phyloP scores from a whole-genome alignment of 2,113 vertebrate species.

The Lagopus leucura region DNA sequence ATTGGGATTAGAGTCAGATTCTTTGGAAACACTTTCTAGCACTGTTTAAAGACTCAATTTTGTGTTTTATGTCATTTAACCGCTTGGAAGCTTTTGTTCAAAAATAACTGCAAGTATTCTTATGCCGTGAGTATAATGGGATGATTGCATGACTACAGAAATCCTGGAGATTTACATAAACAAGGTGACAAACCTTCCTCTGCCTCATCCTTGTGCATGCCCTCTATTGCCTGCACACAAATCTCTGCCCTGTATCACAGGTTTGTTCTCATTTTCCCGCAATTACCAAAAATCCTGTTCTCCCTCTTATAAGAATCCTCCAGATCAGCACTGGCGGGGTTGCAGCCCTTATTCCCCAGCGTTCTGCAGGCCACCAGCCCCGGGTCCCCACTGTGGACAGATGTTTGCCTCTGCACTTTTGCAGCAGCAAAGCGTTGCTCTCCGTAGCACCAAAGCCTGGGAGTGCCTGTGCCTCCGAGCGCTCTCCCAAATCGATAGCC shows the following conservation, averaged over 20 bases:
- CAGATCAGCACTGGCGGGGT: background rate
- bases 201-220: background rate
- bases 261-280: background rate
- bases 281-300: background rate
- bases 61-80: background rate
- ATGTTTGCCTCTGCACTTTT: background rate
- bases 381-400: rapidly evolving
- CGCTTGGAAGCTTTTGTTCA: conserved; percentile 20
- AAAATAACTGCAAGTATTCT: conserved; percentile 26
- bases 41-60: conserved; percentile 15
- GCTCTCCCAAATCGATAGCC: conserved; percentile 41
- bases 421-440: background rate
- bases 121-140: background rate
- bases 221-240: too few relatives aligned
- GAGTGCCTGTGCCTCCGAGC: conserved; percentile 21
- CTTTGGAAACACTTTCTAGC: conserved; percentile 4
- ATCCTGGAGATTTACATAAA: conserved; percentile 14
- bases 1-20: background rate
- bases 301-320: background rate
- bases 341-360: background rate
- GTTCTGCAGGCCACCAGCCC: background rate
- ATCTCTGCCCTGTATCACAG: rapidly evolving
- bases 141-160: background rate
- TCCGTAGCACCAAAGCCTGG: background rate
- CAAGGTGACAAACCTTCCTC: background rate